Evolutionary conservation across 2,113 vertebrate genomes (phyloP).

Genomic region (Microcebus murinus): DNA sequence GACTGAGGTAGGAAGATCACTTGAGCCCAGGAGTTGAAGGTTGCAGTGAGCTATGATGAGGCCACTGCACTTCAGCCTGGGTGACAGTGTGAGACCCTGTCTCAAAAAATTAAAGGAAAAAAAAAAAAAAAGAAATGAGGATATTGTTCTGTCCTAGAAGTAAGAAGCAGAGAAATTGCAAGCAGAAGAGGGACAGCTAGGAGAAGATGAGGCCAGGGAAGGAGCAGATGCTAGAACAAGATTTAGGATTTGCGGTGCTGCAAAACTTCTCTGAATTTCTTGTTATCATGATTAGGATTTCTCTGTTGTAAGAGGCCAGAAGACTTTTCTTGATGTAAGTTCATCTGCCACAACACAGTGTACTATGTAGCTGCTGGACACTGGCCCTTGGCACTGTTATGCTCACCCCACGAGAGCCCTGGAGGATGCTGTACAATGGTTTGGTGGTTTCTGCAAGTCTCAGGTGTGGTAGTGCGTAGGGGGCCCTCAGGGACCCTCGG

Average conservation of each 20-base stretch:
- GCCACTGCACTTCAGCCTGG: no score
- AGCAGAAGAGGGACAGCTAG: background rate
- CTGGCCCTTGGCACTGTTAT: background rate
- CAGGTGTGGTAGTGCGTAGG: background rate
- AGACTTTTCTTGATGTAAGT: background rate
- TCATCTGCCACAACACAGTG: fast-evolving
- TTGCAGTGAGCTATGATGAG: no score
- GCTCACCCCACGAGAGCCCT: background rate
- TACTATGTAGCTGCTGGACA: background rate
- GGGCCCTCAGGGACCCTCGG: background rate
- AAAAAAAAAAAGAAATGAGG: no score
- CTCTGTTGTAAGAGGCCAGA: background rate
- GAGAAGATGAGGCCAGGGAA: background rate
- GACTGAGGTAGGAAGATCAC: no score
- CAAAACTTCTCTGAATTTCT: background rate
- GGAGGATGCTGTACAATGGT: fast-evolving
- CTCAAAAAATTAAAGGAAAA: no score
- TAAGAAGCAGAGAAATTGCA: background rate
- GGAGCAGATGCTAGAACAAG: background rate
- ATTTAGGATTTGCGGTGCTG: background rate
- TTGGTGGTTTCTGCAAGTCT: background rate
- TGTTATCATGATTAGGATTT: background rate
- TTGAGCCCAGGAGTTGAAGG: no score
- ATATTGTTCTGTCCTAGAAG: background rate
- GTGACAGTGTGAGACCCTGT: no score